phyloP scores from a whole-genome alignment of 1,140 invertebrate species.

The Capitella teleta region DNA sequence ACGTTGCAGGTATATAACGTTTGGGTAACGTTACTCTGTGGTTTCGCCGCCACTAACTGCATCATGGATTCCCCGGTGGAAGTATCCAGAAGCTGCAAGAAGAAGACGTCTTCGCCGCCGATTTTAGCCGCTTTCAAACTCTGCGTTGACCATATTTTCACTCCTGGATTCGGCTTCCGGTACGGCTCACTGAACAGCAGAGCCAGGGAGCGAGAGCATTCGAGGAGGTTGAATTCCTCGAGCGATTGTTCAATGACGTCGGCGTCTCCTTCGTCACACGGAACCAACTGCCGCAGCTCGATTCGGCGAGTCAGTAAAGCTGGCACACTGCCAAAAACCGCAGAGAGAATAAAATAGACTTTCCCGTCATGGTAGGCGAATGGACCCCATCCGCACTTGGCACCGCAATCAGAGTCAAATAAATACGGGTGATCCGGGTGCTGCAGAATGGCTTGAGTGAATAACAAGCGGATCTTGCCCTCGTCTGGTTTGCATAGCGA shows the following conservation, averaged over 20 bases:
- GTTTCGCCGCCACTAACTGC: no score
- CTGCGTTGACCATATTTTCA: no score
- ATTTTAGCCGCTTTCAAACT: no score
- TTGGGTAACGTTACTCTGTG: no score
- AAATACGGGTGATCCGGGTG: background rate
- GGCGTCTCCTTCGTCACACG: background rate
- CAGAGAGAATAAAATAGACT: constrained; percentile 6
- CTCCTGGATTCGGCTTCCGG: no score
- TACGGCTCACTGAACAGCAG: no score
- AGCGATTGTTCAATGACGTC: background rate
- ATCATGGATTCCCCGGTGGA: no score
- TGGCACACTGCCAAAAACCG: background rate
- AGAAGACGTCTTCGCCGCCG: no score
- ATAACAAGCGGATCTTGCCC: background rate
- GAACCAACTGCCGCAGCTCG: background rate
- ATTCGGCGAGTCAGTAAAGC: background rate
- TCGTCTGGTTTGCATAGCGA: background rate
- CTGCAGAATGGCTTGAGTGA: background rate
- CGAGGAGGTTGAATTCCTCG: background rate
- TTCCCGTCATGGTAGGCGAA: background rate
- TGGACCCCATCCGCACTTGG: constrained; percentile 6
- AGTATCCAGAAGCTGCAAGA: no score
- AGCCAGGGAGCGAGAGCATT: no score
- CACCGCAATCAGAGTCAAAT: background rate
- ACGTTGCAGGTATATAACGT: background rate